Evolutionary conservation across 2,113 vertebrate genomes (phyloP).

Genomic region (Mus musculus): DNA sequence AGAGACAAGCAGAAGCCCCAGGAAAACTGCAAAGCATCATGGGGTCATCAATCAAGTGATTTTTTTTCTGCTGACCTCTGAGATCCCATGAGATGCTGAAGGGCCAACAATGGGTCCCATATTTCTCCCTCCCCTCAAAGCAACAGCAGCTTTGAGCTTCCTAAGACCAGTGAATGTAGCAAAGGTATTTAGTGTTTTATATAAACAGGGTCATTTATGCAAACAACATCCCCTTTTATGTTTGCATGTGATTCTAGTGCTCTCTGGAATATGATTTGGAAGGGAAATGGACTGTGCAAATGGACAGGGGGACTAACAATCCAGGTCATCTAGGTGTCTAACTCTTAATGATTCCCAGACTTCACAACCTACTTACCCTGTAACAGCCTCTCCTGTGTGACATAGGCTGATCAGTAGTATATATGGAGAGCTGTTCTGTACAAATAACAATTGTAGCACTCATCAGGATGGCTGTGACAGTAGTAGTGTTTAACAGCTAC

Average conservation of each 20-base stretch:
- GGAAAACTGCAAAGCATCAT: not conserved
- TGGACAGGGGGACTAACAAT: not conserved
- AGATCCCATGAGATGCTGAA: not conserved
- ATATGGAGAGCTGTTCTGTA: fast-evolving
- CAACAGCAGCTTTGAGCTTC: not conserved
- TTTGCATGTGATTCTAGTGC: not conserved
- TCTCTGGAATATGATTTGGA: not conserved
- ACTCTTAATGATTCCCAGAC: not conserved
- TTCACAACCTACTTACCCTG: not conserved
- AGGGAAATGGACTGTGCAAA: not conserved
- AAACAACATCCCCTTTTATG: not conserved
- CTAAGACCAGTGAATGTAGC: not conserved
- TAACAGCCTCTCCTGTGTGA: not conserved
- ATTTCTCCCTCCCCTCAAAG: too few relatives aligned
- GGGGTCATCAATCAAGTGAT: not conserved
- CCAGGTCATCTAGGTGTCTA: not conserved
- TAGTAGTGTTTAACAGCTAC: not conserved
- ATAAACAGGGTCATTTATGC: not conserved
- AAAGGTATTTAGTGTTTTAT: not conserved
- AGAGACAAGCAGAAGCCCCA: not conserved
- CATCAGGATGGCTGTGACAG: fast-evolving
- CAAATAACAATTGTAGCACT: not conserved
- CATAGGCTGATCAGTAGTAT: not conserved
- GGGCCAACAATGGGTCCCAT: not conserved
- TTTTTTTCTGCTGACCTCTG: not conserved